Base-by-base conservation (phyloP, 2,888 invertebrate species). In the Byasa hedistus region DNA sequence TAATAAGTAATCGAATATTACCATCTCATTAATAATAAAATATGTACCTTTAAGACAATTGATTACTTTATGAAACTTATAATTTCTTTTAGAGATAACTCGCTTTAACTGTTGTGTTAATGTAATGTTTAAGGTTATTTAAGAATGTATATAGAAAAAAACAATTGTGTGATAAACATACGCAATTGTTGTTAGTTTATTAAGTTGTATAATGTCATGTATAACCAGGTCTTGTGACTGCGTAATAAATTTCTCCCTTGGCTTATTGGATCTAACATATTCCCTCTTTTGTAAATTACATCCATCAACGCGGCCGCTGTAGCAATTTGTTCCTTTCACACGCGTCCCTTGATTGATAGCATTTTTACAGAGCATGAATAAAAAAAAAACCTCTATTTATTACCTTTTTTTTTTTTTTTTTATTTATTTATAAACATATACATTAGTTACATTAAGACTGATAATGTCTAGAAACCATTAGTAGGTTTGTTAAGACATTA, bases 221-320 rank as follows among this genome's bases (percentile, higher is more conserved):
- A 21, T 59, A 60, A 56, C 21, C 60, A 48, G 32, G 65, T 27
- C 55, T 48, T 60, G 36, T 48, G 32, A 51, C 36, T 61, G 27
- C 48, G 62, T 59, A 62, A 66, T 66, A 62, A 66, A 66, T 66
- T 63, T 66, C 66, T 63, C 59, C 59, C 63, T 27, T 63, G 66
- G 66, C 66, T 66, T 66, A 66, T 63, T 59, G 66, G 59, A 63
- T 66, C 66, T 59, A 66, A 66, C 66, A 59, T 66, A 66, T 66
- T 59, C 59, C 55, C 32, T 48, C 44, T 58, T 58, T 66, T 66
- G 63, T 61, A 58, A 66, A 66, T 63, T 66, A 66, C 66, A 66
- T 66, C 66, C 63, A 66, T 66, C 66, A 66, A 59, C 66, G 54
- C 62, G 62, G 59, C 62, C 66, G 62, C 66, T 65, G 55, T 21